A percentile compares a stretch with the other conserved stretches of the same genome.
phyloP scores from a whole-genome alignment of 2,113 vertebrate species.

The Sebastes schlegelii region DNA sequence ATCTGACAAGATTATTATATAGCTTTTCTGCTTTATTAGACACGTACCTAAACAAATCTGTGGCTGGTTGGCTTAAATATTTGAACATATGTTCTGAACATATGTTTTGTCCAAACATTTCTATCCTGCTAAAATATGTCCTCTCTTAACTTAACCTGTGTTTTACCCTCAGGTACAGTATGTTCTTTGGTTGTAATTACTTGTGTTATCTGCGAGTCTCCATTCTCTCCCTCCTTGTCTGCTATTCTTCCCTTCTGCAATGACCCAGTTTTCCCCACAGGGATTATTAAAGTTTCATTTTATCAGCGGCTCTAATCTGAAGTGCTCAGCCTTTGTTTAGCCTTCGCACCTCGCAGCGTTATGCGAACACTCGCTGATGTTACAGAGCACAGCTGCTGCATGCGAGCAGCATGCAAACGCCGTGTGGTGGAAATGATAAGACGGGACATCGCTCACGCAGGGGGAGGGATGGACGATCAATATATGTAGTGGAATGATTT shows the following conservation, averaged over 20 bases:
- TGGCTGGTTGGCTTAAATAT: neutral
- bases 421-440: neutral
- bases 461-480: conserved; percentile 21
- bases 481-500: conserved; percentile 37
- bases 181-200: conserved; percentile 54
- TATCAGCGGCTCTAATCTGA: conserved; percentile 67
- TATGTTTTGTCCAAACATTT: conserved; percentile 28
- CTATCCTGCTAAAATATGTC: conserved; percentile 4
- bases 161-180: neutral
- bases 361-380: neutral
- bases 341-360: conserved; percentile 34
- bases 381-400: neutral
- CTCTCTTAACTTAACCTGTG: neutral
- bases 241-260: conserved; percentile 27
- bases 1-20: conserved; percentile 3
- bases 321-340: conserved; percentile 52
- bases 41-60: conserved; percentile 10
- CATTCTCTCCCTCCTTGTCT: conserved; percentile 38
- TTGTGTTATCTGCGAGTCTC: conserved; percentile 42
- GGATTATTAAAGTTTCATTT: conserved; percentile 73
- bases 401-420: neutral
- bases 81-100: conserved; percentile 12
- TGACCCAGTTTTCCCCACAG: conserved; percentile 58
- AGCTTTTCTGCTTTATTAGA: neutral
- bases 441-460: neutral